These are phyloP conservation scores for Eupithecia exiguata DNA, from an alignment of 2,888 invertebrate species.

Conservation along the genomic window DNA sequence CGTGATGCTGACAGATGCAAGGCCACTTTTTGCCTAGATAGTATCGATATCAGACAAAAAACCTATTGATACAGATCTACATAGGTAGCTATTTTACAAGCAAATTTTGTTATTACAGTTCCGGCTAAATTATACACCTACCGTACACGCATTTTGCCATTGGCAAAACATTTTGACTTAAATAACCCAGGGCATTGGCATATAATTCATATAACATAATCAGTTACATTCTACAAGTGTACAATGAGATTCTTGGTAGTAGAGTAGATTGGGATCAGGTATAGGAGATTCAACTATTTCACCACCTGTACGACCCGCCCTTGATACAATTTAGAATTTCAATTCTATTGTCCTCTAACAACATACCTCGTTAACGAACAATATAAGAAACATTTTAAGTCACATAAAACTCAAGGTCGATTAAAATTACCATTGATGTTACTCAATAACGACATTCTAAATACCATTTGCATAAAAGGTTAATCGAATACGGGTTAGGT, in stretches of 20 bases:
- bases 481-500: constrained; percentile 51
- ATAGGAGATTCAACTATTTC: neutral
- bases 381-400: constrained; percentile 33
- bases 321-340: constrained; percentile 17
- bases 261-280: neutral
- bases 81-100: neutral
- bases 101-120: neutral
- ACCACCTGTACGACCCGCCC: neutral
- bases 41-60: constrained; percentile 43
- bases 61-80: constrained; percentile 17
- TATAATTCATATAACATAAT: too few species aligned
- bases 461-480: constrained; percentile 52
- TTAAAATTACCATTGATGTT: constrained; percentile 42
- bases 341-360: constrained; percentile 19
- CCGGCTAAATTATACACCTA: neutral
- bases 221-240: too few species aligned
- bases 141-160: neutral
- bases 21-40: constrained; percentile 53
- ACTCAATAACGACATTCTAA: constrained; percentile 48
- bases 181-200: too few species aligned
- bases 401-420: constrained; percentile 38
- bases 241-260: too few species aligned
- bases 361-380: constrained; percentile 24
- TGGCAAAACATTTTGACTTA: neutral
- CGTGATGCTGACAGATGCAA: constrained; percentile 57